phyloP scores from a whole-genome alignment of 2,888 invertebrate species.

The Hypolimnas misippus region DNA sequence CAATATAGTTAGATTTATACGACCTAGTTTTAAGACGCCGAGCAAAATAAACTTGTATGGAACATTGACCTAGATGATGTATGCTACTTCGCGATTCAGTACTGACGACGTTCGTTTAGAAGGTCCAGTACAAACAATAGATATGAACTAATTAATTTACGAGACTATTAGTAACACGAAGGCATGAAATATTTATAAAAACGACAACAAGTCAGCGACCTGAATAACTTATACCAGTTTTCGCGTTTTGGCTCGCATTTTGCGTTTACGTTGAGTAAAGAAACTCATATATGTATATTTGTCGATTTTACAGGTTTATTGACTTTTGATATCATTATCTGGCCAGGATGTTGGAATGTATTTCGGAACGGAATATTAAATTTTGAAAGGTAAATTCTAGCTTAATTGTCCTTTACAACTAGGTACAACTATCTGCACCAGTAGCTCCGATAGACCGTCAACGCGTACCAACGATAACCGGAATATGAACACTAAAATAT shows the following conservation, averaged over 20 bases:
- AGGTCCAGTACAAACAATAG: slow-evolving; percentile 2
- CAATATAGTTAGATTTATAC: not conserved
- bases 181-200: slow-evolving; percentile 7
- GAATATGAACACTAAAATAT: slow-evolving; percentile 26
- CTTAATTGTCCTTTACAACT: not conserved
- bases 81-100: slow-evolving; percentile 10
- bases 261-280: slow-evolving; percentile 5
- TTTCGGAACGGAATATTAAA: not conserved
- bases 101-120: not conserved
- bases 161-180: not conserved
- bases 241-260: not conserved
- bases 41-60: slow-evolving; percentile 39
- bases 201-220: slow-evolving; percentile 18
- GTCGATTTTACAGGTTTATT: slow-evolving; percentile 22
- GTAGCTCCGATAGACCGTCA: slow-evolving; percentile 11
- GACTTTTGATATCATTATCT: slow-evolving; percentile 1
- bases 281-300: not conserved
- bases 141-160: not conserved
- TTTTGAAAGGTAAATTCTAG: not conserved
- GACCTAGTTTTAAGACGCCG: slow-evolving; percentile 14
- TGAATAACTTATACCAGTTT: slow-evolving; percentile 10
- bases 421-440: not conserved
- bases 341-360: not conserved
- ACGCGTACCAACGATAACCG: slow-evolving; percentile 20
- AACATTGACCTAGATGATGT: slow-evolving; percentile 49